Evolutionary conservation across 2,797 vertebrate species (phyloP), one percentile per base, ranked within the genome.

Genomic region (Chlorospingus flavigularis): DNA sequence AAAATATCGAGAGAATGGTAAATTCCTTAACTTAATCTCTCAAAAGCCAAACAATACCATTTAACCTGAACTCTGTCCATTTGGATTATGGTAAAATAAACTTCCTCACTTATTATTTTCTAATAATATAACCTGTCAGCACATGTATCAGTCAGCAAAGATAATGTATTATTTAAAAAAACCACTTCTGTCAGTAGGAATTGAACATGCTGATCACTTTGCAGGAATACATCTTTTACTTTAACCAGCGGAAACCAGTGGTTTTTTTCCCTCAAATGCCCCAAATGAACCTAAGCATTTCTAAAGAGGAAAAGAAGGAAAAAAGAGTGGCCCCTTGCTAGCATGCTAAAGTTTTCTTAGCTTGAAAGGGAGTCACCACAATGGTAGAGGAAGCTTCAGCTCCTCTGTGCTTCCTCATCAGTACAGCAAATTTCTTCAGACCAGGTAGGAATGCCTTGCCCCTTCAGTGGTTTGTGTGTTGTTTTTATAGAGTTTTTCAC

Each of bases 61-160:
- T 94, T 94, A 94, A 83, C 43, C 11, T 80, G 80, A 92, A 80
- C 35, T 86, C 68, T 81, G 47, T 62, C 76, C 13, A 3, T 86
- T 88, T 90, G 82, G 39, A 80, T 94, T 90, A 94, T 47, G 30
- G 73, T 77, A 80, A 94, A 92, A 91, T 83, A 93, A 94, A 92
- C 57, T 92, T 94, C 72, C 84, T 92, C 11, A 3, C 10, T 17
- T 67, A 60, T 76, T 94, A 71, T 83, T 92, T 58, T 88, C 61
- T 71, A 90, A 83, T 89, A 83, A 50, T 90, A 77, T 61, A 88
- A 77, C 73, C 65, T 92, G 82, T 88, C 87, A 92, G 65, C 57
- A 83, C 39, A 30, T 37, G 65, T 80, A 47, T 71, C 87, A 88
- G 50, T 89, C 84, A 93, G 66, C 26, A 88, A 77, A 86, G 66